A percentile compares a stretch with the other conserved stretches of the same genome.
Evolutionary conservation across 2,113 vertebrate genomes (phyloP).

Genomic region (Anolis carolinensis): DNA sequence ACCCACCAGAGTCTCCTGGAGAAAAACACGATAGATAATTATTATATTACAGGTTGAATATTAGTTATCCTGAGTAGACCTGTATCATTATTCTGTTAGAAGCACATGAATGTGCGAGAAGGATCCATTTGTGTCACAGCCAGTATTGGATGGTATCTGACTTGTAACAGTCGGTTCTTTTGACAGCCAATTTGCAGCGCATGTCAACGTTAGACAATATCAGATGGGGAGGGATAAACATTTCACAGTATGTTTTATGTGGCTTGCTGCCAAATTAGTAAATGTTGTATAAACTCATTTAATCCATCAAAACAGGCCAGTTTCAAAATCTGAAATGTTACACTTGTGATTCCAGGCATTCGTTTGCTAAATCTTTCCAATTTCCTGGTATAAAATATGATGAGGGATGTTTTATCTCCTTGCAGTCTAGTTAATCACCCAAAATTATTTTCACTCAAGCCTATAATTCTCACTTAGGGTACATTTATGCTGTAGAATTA

Average conservation of each 20-base stretch:
- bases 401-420: background rate
- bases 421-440: background rate
- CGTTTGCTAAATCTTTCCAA: background rate
- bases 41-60: no score
- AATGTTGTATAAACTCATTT: background rate
- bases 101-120: background rate
- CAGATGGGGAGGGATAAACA: background rate
- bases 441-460: background rate
- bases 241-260: background rate
- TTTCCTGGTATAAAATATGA: no score
- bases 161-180: background rate
- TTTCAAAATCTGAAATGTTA: background rate
- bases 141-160: background rate
- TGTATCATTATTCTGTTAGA: background rate
- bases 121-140: background rate
- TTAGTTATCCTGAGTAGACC: no score
- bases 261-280: background rate
- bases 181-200: background rate
- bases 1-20: no score
- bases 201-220: background rate
- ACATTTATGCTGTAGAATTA: no score
- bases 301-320: background rate
- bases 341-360: background rate
- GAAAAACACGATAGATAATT: no score
- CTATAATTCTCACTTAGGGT: no score